phyloP scores from a whole-genome alignment of 2,888 invertebrate species.

The Thymelicus sylvestris region DNA sequence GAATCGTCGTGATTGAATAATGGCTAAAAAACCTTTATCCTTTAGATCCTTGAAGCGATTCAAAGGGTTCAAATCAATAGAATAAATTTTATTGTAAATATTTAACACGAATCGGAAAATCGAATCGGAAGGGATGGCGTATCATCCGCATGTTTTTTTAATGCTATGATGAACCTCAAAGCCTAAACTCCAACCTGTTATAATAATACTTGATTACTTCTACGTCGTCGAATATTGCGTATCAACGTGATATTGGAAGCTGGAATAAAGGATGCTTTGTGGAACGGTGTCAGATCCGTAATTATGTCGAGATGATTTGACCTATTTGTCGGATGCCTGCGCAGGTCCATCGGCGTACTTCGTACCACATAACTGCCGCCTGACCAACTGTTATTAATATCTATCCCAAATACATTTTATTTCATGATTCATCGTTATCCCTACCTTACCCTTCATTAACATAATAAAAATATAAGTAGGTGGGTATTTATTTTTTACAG shows the following conservation, averaged over 20 bases:
- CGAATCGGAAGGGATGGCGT: neutral
- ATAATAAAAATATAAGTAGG: no score
- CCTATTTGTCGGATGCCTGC: constrained; percentile 22
- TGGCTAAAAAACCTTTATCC: no score
- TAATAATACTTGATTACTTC: neutral
- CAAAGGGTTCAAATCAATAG: neutral
- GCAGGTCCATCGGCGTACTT: constrained; percentile 25
- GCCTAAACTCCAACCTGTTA: neutral
- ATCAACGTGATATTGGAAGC: constrained; percentile 13
- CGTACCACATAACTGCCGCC: neutral
- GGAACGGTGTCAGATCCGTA: constrained; percentile 14
- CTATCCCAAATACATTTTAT: no score
- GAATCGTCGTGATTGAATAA: no score
- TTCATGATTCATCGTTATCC: no score
- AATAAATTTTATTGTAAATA: neutral
- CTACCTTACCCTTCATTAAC: no score
- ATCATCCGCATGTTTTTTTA: neutral
- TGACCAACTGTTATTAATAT: no score
- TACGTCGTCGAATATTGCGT: neutral
- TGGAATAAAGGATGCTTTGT: constrained; percentile 14
- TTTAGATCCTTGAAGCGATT: neutral
- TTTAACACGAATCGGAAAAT: neutral
- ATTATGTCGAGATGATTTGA: constrained; percentile 31
- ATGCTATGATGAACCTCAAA: neutral
- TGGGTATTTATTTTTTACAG: no score